phyloP scores from a whole-genome alignment of 2,888 invertebrate genomes.

The Ommatoiulus sabulosus region DNA sequence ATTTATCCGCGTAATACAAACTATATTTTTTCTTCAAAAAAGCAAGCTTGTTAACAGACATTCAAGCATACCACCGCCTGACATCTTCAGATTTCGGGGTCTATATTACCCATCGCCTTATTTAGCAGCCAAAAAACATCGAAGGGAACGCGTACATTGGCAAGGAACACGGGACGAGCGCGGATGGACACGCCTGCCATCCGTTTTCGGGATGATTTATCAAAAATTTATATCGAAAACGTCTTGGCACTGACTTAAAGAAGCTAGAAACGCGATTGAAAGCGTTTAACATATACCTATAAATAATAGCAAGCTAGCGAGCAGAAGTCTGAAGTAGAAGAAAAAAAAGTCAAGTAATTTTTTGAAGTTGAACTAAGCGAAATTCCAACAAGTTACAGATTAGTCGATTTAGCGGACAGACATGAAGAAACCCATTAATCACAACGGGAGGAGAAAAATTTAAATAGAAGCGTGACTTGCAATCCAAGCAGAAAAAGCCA shows the following conservation, averaged over 20 bases:
- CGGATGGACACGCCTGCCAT: slow-evolving; percentile 13
- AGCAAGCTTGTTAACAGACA: slow-evolving; percentile 20
- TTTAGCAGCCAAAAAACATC: neutral
- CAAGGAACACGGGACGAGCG: neutral
- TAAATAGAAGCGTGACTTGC: slow-evolving; percentile 52
- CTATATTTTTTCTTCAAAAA: slow-evolving; percentile 1
- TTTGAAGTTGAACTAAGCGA: slow-evolving; percentile 34
- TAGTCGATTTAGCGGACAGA: slow-evolving; percentile 47
- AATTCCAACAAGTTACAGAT: slow-evolving; percentile 46
- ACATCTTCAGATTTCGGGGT: neutral
- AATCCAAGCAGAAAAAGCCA: slow-evolving; percentile 42
- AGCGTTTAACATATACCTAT: neutral
- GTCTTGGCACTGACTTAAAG: neutral
- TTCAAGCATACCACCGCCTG: neutral
- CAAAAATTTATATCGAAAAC: slow-evolving; percentile 22
- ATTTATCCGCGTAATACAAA: slow-evolving; percentile 20
- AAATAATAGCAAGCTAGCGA: slow-evolving; percentile 7
- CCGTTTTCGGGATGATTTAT: neutral
- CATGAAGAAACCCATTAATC: slow-evolving; percentile 52
- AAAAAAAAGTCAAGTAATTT: slow-evolving; percentile 3
- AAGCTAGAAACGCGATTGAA: neutral
- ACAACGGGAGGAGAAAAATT: slow-evolving; percentile 50
- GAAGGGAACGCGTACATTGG: neutral
- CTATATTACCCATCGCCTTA: neutral
- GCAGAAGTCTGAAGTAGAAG: neutral